phyloP scores from a whole-genome alignment of 2,797 vertebrate genomes.

The Falco peregrinus region DNA sequence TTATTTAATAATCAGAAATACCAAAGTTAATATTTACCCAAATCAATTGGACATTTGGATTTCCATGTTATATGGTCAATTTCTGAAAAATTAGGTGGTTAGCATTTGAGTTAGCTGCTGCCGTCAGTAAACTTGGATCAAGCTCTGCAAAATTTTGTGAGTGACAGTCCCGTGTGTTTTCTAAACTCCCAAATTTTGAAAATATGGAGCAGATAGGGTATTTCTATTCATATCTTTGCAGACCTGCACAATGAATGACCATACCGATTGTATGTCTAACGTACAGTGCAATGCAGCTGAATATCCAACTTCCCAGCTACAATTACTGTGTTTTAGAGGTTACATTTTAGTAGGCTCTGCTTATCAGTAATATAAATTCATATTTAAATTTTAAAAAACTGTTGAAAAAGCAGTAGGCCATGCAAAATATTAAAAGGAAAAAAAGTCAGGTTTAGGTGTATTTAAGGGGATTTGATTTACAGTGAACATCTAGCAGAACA shows the following conservation, averaged over 20 bases:
- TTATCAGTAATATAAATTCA: neutral
- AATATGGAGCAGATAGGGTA: neutral
- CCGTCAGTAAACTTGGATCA: neutral
- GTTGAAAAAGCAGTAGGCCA: neutral
- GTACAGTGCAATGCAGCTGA: neutral
- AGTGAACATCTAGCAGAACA: neutral
- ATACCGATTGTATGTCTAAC: neutral
- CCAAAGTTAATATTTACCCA: neutral
- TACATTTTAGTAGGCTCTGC: neutral
- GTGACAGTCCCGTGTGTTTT: neutral
- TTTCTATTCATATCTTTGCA: neutral
- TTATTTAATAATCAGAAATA: neutral
- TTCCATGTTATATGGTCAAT: neutral
- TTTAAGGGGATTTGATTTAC: neutral
- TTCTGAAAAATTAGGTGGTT: neutral
- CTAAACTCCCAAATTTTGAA: neutral
- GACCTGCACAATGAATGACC: neutral
- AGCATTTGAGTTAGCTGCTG: neutral
- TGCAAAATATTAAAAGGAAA: neutral
- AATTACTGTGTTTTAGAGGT: neutral
- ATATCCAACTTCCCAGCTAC: neutral
- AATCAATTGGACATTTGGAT: neutral
- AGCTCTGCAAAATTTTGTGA: neutral
- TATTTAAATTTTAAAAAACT: neutral
- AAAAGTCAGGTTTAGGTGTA: neutral